Evolutionary conservation across 2,797 vertebrate genomes (phyloP).

Genomic region (Gallirallus australis): DNA sequence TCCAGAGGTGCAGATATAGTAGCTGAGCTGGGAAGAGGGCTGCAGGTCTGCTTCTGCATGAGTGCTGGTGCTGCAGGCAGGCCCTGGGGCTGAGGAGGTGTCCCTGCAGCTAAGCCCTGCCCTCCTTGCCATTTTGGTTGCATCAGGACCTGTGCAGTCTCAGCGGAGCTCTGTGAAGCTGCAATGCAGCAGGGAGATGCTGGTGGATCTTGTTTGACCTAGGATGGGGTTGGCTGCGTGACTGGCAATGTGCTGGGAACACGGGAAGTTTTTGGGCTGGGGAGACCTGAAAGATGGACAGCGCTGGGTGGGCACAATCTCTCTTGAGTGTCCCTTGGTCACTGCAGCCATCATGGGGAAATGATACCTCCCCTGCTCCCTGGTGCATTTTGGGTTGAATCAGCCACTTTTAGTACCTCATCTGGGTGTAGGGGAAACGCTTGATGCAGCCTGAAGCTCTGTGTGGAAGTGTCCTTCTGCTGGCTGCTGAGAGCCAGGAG

Average conservation of each 20-base stretch:
- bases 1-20: background rate
- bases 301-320: background rate
- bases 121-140: rapidly evolving
- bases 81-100: no score
- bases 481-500: background rate
- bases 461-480: background rate
- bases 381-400: background rate
- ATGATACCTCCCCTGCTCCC: background rate
- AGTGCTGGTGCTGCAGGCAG: background rate
- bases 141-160: background rate
- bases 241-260: background rate
- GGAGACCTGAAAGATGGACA: background rate
- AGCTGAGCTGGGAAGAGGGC: background rate
- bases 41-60: background rate
- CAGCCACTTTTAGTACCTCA: background rate
- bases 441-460: background rate
- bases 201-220: background rate
- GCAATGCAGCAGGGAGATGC: background rate
- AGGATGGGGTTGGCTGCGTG: rapidly evolving
- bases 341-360: background rate
- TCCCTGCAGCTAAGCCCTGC: rapidly evolving
- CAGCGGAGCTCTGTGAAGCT: background rate
- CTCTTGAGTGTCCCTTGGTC: background rate
- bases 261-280: background rate
- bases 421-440: background rate